phyloP scores from a whole-genome alignment of 2,113 vertebrate species.

The Peromyscus leucopus region DNA sequence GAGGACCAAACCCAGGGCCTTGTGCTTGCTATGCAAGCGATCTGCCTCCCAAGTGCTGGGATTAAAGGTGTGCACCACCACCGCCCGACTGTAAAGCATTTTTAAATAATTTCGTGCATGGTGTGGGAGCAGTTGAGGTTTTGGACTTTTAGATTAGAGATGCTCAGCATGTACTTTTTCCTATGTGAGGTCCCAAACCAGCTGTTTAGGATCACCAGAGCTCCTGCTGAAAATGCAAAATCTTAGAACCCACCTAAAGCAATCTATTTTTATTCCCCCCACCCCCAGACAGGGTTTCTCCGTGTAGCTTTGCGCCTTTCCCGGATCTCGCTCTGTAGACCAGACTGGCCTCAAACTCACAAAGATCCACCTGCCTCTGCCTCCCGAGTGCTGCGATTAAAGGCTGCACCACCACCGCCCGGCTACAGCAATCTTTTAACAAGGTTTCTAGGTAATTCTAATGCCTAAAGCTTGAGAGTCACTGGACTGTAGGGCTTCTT shows the following conservation, averaged over 20 bases:
- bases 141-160: background rate
- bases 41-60: too few relatives aligned
- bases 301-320: too few relatives aligned
- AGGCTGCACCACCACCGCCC: too few relatives aligned
- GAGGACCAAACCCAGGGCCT: too few relatives aligned
- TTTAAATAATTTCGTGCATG: background rate
- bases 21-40: too few relatives aligned
- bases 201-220: background rate
- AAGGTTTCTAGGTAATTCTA: background rate
- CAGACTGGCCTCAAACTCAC: too few relatives aligned
- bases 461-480: background rate
- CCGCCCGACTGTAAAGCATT: background rate
- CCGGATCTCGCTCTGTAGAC: too few relatives aligned
- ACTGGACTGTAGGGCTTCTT: background rate
- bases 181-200: background rate
- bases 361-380: too few relatives aligned
- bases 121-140: background rate
- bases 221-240: background rate
- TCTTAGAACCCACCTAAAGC: background rate
- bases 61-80: too few relatives aligned
- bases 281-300: too few relatives aligned
- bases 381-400: too few relatives aligned
- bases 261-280: background rate
- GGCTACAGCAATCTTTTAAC: background rate
- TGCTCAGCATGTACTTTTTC: background rate